phyloP scores from a whole-genome alignment of 53 echinoderm and acorn worm species.

The Luidia sarsii region DNA sequence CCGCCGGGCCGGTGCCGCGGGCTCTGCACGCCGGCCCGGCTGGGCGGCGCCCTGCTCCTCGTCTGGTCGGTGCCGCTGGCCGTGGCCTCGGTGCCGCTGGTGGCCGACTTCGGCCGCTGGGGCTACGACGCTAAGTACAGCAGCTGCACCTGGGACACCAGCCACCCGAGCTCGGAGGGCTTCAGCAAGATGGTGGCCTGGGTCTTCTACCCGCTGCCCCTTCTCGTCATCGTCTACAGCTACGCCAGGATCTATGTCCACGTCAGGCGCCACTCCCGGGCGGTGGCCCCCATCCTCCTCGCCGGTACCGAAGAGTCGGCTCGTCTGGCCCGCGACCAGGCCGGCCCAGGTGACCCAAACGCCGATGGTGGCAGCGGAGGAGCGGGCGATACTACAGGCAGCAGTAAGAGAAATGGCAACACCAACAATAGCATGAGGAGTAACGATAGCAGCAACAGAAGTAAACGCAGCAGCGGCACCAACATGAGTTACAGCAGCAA shows the following conservation, averaged over 20 bases:
- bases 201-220: constrained; percentile 36
- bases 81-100: constrained; percentile 24
- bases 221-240: constrained; percentile 44
- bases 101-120: constrained; percentile 39
- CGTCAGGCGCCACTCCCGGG: constrained; percentile 36
- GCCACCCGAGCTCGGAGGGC: constrained; percentile 40
- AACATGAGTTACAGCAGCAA: no score
- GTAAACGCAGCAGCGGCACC: no score
- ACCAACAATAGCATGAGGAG: not conserved
- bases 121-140: constrained; percentile 59
- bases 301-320: constrained; percentile 1
- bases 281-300: not conserved
- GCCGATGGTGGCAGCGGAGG: no score
- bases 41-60: constrained; percentile 14
- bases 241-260: constrained; percentile 36
- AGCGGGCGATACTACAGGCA: no score
- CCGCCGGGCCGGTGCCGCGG: constrained; percentile 11
- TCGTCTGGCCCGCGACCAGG: not conserved
- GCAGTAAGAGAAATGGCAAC: not conserved
- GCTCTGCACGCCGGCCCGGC: constrained; percentile 12
- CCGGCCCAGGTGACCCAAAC: no score
- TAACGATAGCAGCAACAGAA: not conserved
- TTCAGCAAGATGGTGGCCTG: constrained; percentile 28
- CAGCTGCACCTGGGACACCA: constrained; percentile 64
- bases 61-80: constrained; percentile 49